A percentile compares a stretch with the other conserved stretches of the same genome.
phyloP scores from a whole-genome alignment of 2,113 vertebrate species.

The Phycodurus eques region DNA sequence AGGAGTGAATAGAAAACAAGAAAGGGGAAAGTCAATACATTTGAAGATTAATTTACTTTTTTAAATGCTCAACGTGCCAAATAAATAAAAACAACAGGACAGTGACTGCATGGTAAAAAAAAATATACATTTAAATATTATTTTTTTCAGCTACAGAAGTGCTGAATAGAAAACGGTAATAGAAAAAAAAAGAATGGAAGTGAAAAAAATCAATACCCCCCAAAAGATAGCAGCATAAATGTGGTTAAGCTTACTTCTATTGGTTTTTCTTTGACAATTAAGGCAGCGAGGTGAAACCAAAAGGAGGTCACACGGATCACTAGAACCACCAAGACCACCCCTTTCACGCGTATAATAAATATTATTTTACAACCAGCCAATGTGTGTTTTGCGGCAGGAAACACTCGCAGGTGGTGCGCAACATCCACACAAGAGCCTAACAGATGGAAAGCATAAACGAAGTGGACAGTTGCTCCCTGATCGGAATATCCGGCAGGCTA shows the following conservation, averaged over 20 bases:
- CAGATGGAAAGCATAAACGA: conserved; percentile 8
- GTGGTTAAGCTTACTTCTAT: background rate
- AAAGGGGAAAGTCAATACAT: too few species aligned
- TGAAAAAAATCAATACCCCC: too few species aligned
- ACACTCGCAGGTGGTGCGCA: conserved; percentile 7
- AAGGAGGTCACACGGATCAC: background rate
- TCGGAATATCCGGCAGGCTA: conserved; percentile 3
- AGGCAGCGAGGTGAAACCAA: background rate
- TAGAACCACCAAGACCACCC: background rate
- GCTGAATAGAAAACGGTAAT: too few species aligned
- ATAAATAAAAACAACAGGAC: too few species aligned
- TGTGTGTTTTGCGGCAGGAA: background rate
- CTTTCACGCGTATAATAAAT: conserved; percentile 1
- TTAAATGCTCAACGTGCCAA: too few species aligned
- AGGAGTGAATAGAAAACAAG: too few species aligned
- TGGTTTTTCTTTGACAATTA: background rate
- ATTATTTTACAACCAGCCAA: background rate
- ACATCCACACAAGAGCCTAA: conserved; percentile 3
- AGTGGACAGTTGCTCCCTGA: conserved; percentile 3
- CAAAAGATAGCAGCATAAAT: background rate
- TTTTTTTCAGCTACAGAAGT: too few species aligned
- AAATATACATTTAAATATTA: too few species aligned
- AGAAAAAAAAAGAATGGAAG: too few species aligned
- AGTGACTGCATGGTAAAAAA: too few species aligned
- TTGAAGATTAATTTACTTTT: too few species aligned